phyloP scores from a whole-genome alignment of 2,888 invertebrate species.

The Caenorhabditis sp. region DNA sequence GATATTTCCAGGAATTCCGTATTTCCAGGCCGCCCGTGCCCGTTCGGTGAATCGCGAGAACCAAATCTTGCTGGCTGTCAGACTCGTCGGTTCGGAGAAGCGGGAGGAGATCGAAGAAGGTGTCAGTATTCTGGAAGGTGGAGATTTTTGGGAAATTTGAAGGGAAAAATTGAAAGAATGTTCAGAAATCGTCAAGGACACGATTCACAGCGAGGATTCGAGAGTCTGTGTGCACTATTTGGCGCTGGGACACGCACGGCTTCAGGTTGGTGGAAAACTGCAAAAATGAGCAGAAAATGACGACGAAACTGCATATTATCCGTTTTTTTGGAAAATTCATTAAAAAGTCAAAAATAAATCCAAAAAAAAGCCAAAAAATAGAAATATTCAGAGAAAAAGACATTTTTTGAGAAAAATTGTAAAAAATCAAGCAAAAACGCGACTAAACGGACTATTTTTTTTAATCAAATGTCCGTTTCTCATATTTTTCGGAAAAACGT shows the following conservation, averaged over 20 bases:
- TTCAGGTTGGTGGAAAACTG: slow-evolving; percentile 15
- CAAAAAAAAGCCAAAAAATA: no score
- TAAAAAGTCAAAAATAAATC: neutral
- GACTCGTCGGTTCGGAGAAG: slow-evolving; percentile 39
- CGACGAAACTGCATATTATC: no score
- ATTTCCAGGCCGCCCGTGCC: slow-evolving; percentile 31
- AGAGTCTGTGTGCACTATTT: slow-evolving; percentile 43
- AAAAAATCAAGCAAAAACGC: no score
- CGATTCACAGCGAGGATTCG: slow-evolving; percentile 40
- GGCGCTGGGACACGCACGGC: slow-evolving; percentile 49
- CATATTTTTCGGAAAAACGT: no score
- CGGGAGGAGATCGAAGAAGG: slow-evolving; percentile 40
- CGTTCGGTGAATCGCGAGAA: slow-evolving; percentile 33
- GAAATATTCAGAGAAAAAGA: no score
- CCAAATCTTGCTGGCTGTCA: slow-evolving; percentile 34
- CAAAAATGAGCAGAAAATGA: neutral
- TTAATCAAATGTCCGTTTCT: no score
- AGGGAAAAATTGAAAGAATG: no score
- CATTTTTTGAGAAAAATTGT: no score
- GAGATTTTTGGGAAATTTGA: neutral
- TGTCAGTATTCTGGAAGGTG: slow-evolving; percentile 36
- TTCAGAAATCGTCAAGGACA: slow-evolving; percentile 36
- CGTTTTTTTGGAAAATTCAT: no score
- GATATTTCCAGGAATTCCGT: neutral
- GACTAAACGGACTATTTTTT: no score